Percentiles rank a stretch among this genome's conserved stretches.
phyloP scores from a whole-genome alignment of 2,888 invertebrate genomes.

The Tricholauxania praeusta region DNA sequence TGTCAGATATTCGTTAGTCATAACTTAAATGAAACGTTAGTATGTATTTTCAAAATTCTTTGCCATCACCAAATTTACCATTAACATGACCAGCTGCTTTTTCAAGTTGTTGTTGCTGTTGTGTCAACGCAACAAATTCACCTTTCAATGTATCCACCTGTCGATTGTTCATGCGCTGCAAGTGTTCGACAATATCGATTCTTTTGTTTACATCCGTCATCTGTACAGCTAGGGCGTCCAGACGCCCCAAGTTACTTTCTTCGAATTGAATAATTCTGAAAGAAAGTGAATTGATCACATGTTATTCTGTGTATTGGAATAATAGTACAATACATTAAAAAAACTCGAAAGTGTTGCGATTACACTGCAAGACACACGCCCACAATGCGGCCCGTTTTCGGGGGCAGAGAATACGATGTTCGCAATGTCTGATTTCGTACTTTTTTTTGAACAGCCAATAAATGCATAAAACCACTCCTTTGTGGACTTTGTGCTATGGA shows the following conservation, averaged over 20 bases:
- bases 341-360: no score
- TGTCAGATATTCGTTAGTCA: not conserved
- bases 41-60: conserved; percentile 2
- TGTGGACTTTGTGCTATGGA: no score
- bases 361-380: no score
- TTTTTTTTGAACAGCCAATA: no score
- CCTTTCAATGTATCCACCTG: conserved; percentile 66
- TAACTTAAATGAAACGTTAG: not conserved
- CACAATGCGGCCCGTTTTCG: no score
- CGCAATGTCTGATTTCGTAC: no score
- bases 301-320: no score
- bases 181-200: conserved; percentile 67
- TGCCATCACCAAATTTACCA: conserved; percentile 37
- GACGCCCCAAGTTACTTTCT: conserved; percentile 64
- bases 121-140: conserved; percentile 56
- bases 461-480: no score
- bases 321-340: no score
- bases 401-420: no score
- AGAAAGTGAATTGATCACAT: conserved; percentile 22
- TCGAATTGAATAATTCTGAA: conserved; percentile 66
- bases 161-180: conserved; percentile 62
- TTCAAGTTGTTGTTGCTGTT: conserved; percentile 39
- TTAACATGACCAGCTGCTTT: conserved; percentile 44
- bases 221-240: conserved; percentile 66
- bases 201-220: conserved; percentile 65